These are phyloP conservation scores for Apis cerana DNA, from an alignment of 1,140 invertebrate genomes.

Conservation along the genomic window DNA sequence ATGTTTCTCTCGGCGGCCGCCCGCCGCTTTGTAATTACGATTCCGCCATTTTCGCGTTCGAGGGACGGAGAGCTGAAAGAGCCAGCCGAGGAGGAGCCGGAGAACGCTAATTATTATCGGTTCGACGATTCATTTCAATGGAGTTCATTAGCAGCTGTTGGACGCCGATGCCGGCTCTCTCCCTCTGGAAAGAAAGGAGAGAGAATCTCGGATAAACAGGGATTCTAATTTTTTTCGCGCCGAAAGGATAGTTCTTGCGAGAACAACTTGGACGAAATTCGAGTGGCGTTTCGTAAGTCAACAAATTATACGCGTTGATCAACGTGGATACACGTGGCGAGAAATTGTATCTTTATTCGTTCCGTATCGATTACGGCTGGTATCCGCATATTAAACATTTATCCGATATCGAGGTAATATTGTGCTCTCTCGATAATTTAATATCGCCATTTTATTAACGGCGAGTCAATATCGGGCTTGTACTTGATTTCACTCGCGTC, in stretches of 20 bases:
- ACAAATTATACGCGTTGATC: too few relatives aligned
- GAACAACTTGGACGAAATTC: too few relatives aligned
- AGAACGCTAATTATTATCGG: slow-evolving; percentile 56
- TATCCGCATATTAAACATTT: slow-evolving; percentile 41
- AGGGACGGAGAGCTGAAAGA: slow-evolving; percentile 1
- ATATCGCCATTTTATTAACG: slow-evolving; percentile 49
- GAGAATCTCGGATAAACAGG: neutral
- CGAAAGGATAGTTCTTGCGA: too few relatives aligned
- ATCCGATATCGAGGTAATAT: slow-evolving; percentile 36
- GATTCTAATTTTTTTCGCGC: slow-evolving; percentile 2
- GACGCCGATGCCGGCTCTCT: slow-evolving; percentile 16
- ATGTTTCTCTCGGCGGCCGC: slow-evolving; percentile 38
- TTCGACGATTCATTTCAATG: slow-evolving; percentile 54
- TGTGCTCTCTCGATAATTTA: slow-evolving; percentile 40
- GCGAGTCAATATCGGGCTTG: slow-evolving; percentile 28
- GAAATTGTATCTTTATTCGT: slow-evolving; percentile 47
- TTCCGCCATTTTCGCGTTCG: slow-evolving; percentile 26
- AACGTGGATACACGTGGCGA: too few relatives aligned
- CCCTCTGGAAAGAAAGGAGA: neutral
- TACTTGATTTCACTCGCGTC: slow-evolving; percentile 27
- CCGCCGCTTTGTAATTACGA: slow-evolving; percentile 46
- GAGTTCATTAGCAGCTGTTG: slow-evolving; percentile 44
- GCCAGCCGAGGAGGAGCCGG: neutral
- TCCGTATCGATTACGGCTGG: slow-evolving; percentile 33
- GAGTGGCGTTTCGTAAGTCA: too few relatives aligned